Base-by-base conservation (phyloP, 2,797 vertebrate species). In the Hephaestus fuliginosus region DNA sequence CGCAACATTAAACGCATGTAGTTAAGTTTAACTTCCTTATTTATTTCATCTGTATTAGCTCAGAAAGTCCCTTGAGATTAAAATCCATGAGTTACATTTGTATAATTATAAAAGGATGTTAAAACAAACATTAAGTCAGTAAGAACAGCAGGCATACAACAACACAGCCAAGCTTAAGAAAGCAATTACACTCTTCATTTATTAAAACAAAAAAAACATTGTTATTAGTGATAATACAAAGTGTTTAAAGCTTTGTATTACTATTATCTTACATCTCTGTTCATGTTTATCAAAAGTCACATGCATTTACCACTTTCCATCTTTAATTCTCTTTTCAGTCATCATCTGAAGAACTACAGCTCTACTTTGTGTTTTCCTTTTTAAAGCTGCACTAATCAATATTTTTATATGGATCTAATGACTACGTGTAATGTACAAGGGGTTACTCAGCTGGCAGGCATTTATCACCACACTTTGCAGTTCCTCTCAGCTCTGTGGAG, bases 21-120 rank as follows among this genome's bases (percentile, higher is more conserved):
- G 51, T 62, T 71, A 25, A 14, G 36, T 74, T 66, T 43, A 10
- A 43, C 49, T 43, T 14, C 22, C 30, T 61, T 0, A 15, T 70
- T 81, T 61, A 18, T 5, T 76, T 64, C 9, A 28, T 53, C 33
- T 83, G 46, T 13, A 78, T 68, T 60, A 49, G 22, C 5, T 66
- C 53, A 7, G 14, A 30, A n/a, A 22, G 20, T 49, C 77, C 49
- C 52, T n/a, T 12, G 44, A 70, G 44, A 65, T 41, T 69, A 43
- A 62, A 66, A 57, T 1, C 5, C 33, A 17, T 8, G 46, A 48
- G 15, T 48, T 12, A 39, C 18, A 80, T 69, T 58, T 17, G 62
- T 44, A 22, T 11, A 52, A 68, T 70, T 22, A 65, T 71, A n/a
- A 76, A 83, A 58, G 17, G 39, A 20, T 48, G 10, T 44, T 33